Conservation (phyloP, 1,140 invertebrate species). For the Harpegnathos saltator region DNA sequence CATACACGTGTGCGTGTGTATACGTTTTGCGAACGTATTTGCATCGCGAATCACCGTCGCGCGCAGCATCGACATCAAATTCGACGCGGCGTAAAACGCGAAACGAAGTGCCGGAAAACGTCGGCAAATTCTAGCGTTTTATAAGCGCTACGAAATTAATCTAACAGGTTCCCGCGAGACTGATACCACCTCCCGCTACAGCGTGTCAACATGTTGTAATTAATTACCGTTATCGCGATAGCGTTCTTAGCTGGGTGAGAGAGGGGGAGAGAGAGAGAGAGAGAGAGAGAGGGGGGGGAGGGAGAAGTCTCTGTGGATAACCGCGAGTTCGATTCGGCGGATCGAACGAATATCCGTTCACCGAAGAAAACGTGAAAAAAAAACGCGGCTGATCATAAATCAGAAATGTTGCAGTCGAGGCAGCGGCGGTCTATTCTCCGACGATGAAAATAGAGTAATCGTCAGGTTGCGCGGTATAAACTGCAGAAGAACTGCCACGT, state of each 20-base stretch:
- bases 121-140: conserved; percentile 19
- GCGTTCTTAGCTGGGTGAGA: no score
- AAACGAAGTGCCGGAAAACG: conserved; percentile 33
- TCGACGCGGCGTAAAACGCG: conserved; percentile 40
- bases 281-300: no score
- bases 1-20: no score
- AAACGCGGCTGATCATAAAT: no score
- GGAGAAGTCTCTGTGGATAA: no score
- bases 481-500: no score
- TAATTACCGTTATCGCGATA: conserved; percentile 7
- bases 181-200: not conserved
- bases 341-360: conserved; percentile 24
- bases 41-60: conserved; percentile 9
- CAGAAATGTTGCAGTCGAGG: no score
- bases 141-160: conserved; percentile 16
- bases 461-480: no score
- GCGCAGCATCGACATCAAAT: conserved; percentile 8
- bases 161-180: conserved; percentile 3
- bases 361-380: conserved; percentile 8
- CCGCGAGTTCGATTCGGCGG: not conserved
- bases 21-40: conserved; percentile 11
- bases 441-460: no score
- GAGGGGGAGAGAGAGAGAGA: no score
- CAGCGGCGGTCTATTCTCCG: no score
- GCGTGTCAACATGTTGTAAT: conserved; percentile 1